Percentiles rank a stretch among this genome's conserved stretches.
These are phyloP conservation scores for Hippasteria phrygiana DNA, from an alignment of 53 echinoderm and acorn worm species.

Conservation along the genomic window DNA sequence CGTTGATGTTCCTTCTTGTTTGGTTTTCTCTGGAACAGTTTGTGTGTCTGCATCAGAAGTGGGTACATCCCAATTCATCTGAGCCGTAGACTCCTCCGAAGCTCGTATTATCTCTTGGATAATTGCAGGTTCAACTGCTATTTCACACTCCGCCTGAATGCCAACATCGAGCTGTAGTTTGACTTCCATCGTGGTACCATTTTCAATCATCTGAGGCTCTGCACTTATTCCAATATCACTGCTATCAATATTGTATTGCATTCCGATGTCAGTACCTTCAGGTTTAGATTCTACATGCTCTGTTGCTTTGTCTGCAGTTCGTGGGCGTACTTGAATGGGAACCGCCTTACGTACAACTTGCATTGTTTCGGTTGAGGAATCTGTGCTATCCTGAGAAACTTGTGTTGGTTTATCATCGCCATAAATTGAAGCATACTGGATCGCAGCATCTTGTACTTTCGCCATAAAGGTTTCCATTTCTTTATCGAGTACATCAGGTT, in stretches of 20 bases:
- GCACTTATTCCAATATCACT: constrained; percentile 32
- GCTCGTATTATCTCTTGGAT: constrained; percentile 12
- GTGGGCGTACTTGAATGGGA: constrained; percentile 42
- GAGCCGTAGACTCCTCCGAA: constrained; percentile 23
- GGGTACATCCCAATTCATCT: constrained; percentile 31
- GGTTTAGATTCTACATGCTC: constrained; percentile 12
- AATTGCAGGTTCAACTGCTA: constrained; percentile 39
- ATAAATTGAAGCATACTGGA: constrained; percentile 39
- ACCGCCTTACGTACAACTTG: constrained; percentile 1
- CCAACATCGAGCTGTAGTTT: constrained; percentile 13
- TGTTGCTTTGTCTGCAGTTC: constrained; percentile 51
- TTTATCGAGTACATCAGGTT: constrained; percentile 40
- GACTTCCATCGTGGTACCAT: constrained; percentile 26
- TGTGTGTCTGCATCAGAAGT: constrained; percentile 49
- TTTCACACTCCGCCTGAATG: constrained; percentile 45
- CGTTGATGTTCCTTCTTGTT: constrained; percentile 36
- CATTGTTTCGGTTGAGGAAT: constrained; percentile 39
- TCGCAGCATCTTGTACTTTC: constrained; percentile 41
- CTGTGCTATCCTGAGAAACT: constrained; percentile 16
- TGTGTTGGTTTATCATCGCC: constrained; percentile 47
- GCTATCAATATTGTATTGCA: constrained; percentile 32
- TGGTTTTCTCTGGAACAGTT: constrained; percentile 40
- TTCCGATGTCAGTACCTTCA: constrained; percentile 11
- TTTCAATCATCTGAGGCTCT: constrained; percentile 37
- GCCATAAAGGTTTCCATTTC: constrained; percentile 45